Conservation (phyloP, 1,140 invertebrate species). For the Centruroides vittatus region DNA sequence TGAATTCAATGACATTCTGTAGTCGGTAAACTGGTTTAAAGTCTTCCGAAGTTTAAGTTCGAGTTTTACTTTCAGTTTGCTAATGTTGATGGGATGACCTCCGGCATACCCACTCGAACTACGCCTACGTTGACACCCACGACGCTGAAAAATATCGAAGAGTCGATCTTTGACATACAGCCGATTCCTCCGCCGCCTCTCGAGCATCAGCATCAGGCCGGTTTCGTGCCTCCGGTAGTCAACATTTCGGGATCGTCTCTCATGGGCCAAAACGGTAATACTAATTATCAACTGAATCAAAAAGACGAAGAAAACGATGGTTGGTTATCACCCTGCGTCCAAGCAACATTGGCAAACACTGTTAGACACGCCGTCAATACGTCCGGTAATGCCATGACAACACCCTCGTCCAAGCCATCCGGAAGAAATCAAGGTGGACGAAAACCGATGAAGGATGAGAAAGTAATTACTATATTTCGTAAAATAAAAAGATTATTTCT, state of each 20-base stretch:
- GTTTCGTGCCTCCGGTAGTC: conserved; percentile 71
- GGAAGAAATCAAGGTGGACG: conserved; percentile 47
- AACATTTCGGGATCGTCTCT: conserved; percentile 23
- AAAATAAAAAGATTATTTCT: too few species aligned
- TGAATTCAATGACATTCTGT: too few species aligned
- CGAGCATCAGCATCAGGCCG: conserved; percentile 63
- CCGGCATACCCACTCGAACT: conserved; percentile 72
- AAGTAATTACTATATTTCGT: conserved; percentile 18
- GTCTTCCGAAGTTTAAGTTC: neutral
- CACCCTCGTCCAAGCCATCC: conserved; percentile 10
- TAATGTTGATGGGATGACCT: conserved; percentile 10
- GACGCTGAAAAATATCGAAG: conserved; percentile 77
- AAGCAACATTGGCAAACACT: conserved; percentile 3
- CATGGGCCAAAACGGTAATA: neutral
- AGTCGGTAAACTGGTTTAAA: too few species aligned
- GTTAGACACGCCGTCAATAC: too few species aligned
- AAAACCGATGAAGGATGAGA: conserved; percentile 46
- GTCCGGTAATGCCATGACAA: too few species aligned
- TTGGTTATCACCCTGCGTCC: neutral
- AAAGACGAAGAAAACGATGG: neutral
- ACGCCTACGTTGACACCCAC: conserved; percentile 86
- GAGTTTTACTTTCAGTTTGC: conserved; percentile 4
- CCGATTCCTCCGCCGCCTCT: conserved; percentile 34
- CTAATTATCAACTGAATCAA: neutral
- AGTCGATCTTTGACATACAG: conserved; percentile 46